These are phyloP conservation scores for Heliconius nattereri DNA, from an alignment of 1,140 invertebrate genomes.

Conservation along the genomic window DNA sequence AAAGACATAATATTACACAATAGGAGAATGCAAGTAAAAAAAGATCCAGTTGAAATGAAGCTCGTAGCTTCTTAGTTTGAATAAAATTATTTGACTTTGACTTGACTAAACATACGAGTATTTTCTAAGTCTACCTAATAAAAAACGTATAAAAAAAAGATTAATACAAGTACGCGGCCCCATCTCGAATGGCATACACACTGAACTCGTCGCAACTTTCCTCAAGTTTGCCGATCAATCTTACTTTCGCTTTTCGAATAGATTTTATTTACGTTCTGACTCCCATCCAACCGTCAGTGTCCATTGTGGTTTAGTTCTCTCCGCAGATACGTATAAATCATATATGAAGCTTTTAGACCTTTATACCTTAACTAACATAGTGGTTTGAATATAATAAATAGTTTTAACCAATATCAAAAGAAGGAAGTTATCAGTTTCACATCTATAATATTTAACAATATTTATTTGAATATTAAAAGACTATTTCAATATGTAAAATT, in stretches of 20 bases:
- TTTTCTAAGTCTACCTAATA: background rate
- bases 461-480: no score
- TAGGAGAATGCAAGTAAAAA: no score
- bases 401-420: no score
- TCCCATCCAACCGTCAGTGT: constrained; percentile 32
- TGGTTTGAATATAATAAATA: background rate
- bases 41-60: no score
- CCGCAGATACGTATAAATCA: constrained; percentile 9
- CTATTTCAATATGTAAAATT: no score
- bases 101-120: background rate
- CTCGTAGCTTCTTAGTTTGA: no score
- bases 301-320: constrained; percentile 25
- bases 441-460: no score
- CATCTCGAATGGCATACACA: background rate
- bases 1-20: no score
- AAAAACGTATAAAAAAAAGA: background rate
- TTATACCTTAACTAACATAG: background rate
- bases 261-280: constrained; percentile 44
- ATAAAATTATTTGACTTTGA: background rate
- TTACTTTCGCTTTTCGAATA: constrained; percentile 46
- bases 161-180: background rate
- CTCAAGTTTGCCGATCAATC: constrained; percentile 45
- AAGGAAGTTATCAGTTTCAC: no score
- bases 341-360: constrained; percentile 15
- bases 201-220: constrained; percentile 35